Evolutionary conservation across 2,113 vertebrate species (phyloP).

Genomic region (Pachycephala philippinensis): DNA sequence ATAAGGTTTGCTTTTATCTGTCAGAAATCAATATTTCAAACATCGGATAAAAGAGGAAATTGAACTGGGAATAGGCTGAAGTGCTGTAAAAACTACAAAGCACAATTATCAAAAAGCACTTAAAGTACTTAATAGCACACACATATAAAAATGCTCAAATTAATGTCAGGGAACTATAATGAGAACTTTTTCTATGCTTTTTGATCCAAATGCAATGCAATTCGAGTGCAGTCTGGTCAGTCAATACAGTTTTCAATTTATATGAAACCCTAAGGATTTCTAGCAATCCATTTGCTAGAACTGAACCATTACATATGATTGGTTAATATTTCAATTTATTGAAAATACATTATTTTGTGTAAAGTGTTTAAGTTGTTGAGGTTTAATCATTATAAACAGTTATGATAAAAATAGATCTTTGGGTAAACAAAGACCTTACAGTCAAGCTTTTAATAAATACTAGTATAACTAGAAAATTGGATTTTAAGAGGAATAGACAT

Average conservation of each 20-base stretch:
- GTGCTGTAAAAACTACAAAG: conserved; percentile 99
- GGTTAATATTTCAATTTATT: conserved; percentile 92
- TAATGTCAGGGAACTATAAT: conserved; percentile 92
- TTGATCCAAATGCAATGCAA: conserved; percentile 85
- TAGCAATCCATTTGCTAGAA: conserved; percentile 78
- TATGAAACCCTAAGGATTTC: conserved; percentile 82
- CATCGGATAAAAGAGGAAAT: conserved; percentile 99
- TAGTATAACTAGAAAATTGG: conserved; percentile 67
- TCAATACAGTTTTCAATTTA: conserved; percentile 84
- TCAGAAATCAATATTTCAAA: conserved; percentile 99
- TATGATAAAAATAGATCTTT: conserved; percentile 77
- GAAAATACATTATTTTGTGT: conserved; percentile 79
- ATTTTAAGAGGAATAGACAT: conserved; percentile 34
- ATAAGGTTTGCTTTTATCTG: conserved; percentile 99
- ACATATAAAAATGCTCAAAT: conserved; percentile 99
- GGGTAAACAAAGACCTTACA: conserved; percentile 60
- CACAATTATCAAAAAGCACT: conserved; percentile 99
- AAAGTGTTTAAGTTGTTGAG: conserved; percentile 74
- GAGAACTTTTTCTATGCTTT: conserved; percentile 84
- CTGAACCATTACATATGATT: conserved; percentile 87
- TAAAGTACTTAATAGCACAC: conserved; percentile 99
- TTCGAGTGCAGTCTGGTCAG: conserved; percentile 75
- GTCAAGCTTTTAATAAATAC: conserved; percentile 72
- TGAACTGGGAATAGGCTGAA: conserved; percentile 99
- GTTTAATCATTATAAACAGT: conserved; percentile 77